Percentiles rank a stretch among this genome's conserved stretches.
These are phyloP conservation scores for Chascanopsetta lugubris DNA, from an alignment of 2,113 vertebrate species.

Conservation along the genomic window DNA sequence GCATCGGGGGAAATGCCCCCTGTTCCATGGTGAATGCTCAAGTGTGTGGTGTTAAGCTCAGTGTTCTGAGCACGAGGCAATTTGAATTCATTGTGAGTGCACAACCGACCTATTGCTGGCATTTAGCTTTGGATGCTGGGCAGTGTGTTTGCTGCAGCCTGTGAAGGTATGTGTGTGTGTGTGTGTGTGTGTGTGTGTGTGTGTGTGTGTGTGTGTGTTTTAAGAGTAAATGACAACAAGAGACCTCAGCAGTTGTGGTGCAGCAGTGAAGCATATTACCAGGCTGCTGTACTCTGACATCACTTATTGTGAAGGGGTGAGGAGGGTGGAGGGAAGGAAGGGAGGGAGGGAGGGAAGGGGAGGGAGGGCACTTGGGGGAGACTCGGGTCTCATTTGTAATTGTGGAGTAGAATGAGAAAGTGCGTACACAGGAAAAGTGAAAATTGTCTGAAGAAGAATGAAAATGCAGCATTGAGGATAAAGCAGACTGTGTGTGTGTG, in stretches of 20 bases:
- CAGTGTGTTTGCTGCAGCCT: constrained; percentile 4
- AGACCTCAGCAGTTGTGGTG: constrained; percentile 21
- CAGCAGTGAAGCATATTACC: constrained; percentile 30
- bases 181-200: constrained; percentile 17
- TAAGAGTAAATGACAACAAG: constrained; percentile 30
- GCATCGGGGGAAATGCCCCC: constrained; percentile 59
- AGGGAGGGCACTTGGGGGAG: not conserved
- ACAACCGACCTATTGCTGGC: constrained; percentile 56
- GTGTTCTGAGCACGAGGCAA: constrained; percentile 37
- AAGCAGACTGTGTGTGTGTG: not conserved
- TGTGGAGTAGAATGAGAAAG: constrained; percentile 63
- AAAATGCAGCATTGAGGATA: constrained; percentile 15
- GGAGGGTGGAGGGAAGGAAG: not conserved
- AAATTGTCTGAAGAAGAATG: constrained; percentile 36
- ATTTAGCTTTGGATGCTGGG: constrained; percentile 45
- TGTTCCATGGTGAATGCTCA: constrained; percentile 55
- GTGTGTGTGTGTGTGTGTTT: constrained; percentile 23
- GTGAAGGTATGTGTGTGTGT: constrained; percentile 15
- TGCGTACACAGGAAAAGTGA: constrained; percentile 35
- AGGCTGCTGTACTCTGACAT: constrained; percentile 42
- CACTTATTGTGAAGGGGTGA: constrained; percentile 11
- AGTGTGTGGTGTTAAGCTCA: constrained; percentile 37
- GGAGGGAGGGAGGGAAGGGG: not conserved
- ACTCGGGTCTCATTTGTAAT: constrained; percentile 53
- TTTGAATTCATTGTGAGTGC: constrained; percentile 61